phyloP scores from a whole-genome alignment of 2,797 vertebrate genomes.

The Cyclopterus lumpus region DNA sequence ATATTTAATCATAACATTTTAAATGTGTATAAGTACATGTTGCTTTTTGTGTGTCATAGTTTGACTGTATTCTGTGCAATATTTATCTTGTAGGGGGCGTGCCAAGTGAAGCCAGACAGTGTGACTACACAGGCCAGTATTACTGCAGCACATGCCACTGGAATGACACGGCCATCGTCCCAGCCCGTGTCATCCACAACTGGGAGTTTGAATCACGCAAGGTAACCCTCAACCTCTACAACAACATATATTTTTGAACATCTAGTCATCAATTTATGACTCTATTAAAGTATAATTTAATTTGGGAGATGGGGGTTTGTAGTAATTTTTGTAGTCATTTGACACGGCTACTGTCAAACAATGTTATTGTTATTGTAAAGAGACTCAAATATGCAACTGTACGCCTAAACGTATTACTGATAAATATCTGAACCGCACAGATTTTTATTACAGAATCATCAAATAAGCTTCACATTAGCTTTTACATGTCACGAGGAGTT shows the following conservation, averaged over 20 bases:
- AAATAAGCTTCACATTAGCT: neutral
- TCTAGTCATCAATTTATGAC: neutral
- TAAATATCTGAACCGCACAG: neutral
- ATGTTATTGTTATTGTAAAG: neutral
- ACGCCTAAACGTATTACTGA: neutral
- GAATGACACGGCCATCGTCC: constrained; percentile 93
- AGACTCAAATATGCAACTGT: constrained; percentile 2
- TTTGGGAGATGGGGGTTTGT: neutral
- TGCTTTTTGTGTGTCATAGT: constrained; percentile 8
- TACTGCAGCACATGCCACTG: constrained; percentile 98
- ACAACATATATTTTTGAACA: neutral
- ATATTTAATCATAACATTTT: neutral
- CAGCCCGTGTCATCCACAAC: constrained; percentile 96
- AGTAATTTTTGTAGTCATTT: neutral
- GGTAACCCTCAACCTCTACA: constrained; percentile 74
- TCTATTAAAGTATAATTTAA: neutral
- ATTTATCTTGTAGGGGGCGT: constrained; percentile 85
- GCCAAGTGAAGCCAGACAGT: constrained; percentile 93
- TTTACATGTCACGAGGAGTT: neutral
- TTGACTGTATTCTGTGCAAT: constrained; percentile 5
- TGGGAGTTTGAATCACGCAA: constrained; percentile 97
- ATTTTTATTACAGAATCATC: neutral
- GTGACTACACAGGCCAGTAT: constrained; percentile 97
- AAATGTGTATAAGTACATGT: neutral
- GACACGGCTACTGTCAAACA: neutral